Base-by-base conservation (phyloP, 1,140 invertebrate genomes). In the Dysdera silvatica region DNA sequence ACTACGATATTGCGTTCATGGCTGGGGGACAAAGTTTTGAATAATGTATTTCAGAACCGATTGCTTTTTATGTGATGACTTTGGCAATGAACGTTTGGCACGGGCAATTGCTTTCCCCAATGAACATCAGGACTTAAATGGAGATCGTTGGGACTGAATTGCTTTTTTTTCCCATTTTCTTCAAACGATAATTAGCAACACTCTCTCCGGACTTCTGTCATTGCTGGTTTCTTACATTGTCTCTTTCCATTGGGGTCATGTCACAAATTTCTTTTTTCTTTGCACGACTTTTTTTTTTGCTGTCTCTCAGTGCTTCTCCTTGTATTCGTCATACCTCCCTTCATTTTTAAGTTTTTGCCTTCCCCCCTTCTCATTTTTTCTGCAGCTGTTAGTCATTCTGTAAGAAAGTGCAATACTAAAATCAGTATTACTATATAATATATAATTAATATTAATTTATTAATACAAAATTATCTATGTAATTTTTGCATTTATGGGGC, bases 281-380 rank as follows among this genome's bases (percentile, higher is more conserved):
- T 41, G 23, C 20, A 4, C 7, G 20, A 10, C 35, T 26, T 20
- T 55, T 23, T 37, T 41, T n/a, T 55, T 37, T 7, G 18, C 16
- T 40, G n/a, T 28, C 26, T 23, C 35, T 10, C 26, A 3, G 7
- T 41, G 33, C 18, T 55, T 37, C 53, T 55, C 26, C 26, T 55
- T 55, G 28, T 40, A 55, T 40, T 55, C 23, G 24, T 37, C 53
- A 55, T 55, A 55, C 18, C 41, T 41, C 14, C 31, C 51, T 35
- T 53, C 51, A 32, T 53, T 32, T 53, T 53, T 53, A 33, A 53
- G 32, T 33, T 55, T 55, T 41, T 55, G 53, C 28, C 53, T 55
- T 41, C 53, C 41, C n/a, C n/a, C 37, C 32, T 55, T n/a, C n/a
- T n/a, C 26, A 26, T 23, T 26, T 16, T 41, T 24, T 37, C 53